These are phyloP conservation scores for Hydractinia symbiolongicarpus DNA, from an alignment of 30 jellyfish, hydroid and myxozoan species.

Conservation along the genomic window DNA sequence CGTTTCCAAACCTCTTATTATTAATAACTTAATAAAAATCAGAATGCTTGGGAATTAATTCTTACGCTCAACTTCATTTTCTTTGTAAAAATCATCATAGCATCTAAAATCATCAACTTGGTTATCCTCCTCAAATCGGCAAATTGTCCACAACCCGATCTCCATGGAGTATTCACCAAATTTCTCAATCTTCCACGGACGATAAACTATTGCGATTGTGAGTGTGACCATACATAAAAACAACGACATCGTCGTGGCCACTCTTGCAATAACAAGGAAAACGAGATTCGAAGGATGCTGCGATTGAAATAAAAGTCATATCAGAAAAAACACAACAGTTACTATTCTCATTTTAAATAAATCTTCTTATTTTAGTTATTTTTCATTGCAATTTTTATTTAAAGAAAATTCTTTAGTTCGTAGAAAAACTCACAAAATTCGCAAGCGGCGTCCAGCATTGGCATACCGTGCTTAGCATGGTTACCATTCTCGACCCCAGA, in stretches of 20 bases:
- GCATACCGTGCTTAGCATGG: too few relatives aligned
- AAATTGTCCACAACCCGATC: conserved; percentile 2
- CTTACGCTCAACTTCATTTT: conserved; percentile 6
- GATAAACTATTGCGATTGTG: background rate
- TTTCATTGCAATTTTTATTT: too few relatives aligned
- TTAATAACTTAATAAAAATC: background rate
- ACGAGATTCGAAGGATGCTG: background rate
- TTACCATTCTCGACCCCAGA: too few relatives aligned
- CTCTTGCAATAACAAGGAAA: background rate
- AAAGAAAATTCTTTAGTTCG: too few relatives aligned
- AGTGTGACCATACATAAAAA: background rate
- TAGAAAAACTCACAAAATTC: too few relatives aligned
- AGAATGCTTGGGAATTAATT: background rate
- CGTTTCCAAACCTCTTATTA: background rate
- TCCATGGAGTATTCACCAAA: background rate
- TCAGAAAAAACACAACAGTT: too few relatives aligned
- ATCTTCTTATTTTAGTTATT: too few relatives aligned
- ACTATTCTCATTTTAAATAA: too few relatives aligned
- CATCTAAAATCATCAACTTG: background rate
- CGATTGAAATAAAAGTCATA: too few relatives aligned
- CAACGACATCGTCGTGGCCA: background rate
- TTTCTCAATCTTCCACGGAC: conserved; percentile 7
- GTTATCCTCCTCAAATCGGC: background rate
- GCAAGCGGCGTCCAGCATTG: too few relatives aligned
- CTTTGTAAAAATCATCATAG: background rate